A percentile compares a stretch with the other conserved stretches of the same genome.
phyloP scores from a whole-genome alignment of 2,888 invertebrate genomes.

The Anoplius nigerrimus region DNA sequence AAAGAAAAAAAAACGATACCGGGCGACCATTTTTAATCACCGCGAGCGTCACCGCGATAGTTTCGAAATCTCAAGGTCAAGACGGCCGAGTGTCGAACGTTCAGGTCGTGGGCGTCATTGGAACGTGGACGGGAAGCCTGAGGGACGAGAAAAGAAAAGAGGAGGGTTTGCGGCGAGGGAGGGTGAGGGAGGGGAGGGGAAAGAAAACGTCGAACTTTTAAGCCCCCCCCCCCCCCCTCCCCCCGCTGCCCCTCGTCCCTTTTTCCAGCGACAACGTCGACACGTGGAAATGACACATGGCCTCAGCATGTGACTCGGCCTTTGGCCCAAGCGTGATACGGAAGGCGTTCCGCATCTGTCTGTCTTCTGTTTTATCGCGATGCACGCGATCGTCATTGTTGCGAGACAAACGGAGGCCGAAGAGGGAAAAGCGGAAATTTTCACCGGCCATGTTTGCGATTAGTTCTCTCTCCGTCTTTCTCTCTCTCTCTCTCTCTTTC shows the following conservation, averaged over 20 bases:
- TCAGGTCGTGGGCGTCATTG: too few relatives aligned
- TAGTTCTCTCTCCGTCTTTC: too few relatives aligned
- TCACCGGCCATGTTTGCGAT: too few relatives aligned
- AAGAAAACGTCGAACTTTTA: background rate
- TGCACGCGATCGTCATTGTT: too few relatives aligned
- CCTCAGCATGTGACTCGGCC: conserved; percentile 44
- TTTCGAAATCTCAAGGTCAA: background rate
- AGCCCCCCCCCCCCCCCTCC: background rate
- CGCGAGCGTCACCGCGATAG: background rate
- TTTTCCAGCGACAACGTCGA: background rate
- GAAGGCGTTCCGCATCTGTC: background rate
- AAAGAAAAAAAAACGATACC: too few relatives aligned
- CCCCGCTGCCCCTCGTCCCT: background rate
- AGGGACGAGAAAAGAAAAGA: background rate
- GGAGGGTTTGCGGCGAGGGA: background rate
- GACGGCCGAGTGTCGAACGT: too few relatives aligned
- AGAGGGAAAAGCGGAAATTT: too few relatives aligned
- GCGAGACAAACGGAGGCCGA: too few relatives aligned
- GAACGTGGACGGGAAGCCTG: too few relatives aligned
- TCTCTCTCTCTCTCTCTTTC: too few relatives aligned
- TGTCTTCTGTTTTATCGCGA: background rate
- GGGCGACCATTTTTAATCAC: background rate
- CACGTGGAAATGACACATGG: conserved; percentile 46
- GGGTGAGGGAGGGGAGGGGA: background rate
- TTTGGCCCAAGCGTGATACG: background rate